Conservation (phyloP, 2,888 invertebrate species). For the Dasysyrphus albostriatus region DNA sequence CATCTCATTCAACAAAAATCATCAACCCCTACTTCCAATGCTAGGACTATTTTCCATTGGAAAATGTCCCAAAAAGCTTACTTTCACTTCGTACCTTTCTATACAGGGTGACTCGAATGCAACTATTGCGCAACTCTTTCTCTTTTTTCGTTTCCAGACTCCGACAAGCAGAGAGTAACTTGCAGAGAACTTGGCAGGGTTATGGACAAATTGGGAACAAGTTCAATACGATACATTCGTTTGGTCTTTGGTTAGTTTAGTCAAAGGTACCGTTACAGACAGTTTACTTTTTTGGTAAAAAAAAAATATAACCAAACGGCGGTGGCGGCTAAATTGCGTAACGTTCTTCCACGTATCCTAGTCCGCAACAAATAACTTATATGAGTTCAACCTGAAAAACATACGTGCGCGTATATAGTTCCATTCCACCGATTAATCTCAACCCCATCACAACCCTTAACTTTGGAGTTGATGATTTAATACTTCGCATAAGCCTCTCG, state of each 20-base stretch:
- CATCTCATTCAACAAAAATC: constrained; percentile 47
- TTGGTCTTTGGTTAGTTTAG: constrained; percentile 63
- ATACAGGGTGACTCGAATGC: constrained; percentile 48
- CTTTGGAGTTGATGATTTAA: constrained; percentile 5
- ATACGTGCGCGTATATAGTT: constrained; percentile 30
- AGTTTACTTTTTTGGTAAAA: constrained; percentile 49
- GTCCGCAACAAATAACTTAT: constrained; percentile 52
- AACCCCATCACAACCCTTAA: constrained; percentile 5
- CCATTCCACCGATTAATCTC: constrained; percentile 4
- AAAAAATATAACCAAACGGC: constrained; percentile 12
- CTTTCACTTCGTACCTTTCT: constrained; percentile 44
- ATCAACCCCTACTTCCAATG: constrained; percentile 33
- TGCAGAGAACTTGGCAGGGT: constrained; percentile 41
- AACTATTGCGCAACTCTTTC: constrained; percentile 58
- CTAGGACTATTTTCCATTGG: constrained; percentile 22
- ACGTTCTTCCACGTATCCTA: constrained; percentile 63
- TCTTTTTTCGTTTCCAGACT: neutral
- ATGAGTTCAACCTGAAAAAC: constrained; percentile 39
- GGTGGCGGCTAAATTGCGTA: constrained; percentile 66
- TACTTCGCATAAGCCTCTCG: constrained; percentile 1
- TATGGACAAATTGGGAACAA: constrained; percentile 52
- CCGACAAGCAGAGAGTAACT: constrained; percentile 12
- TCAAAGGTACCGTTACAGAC: constrained; percentile 69
- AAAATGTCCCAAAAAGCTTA: constrained; percentile 63
- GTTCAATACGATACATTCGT: constrained; percentile 48